Conservation (phyloP, 2,113 vertebrate species). For the Sphyrna mokarran region DNA sequence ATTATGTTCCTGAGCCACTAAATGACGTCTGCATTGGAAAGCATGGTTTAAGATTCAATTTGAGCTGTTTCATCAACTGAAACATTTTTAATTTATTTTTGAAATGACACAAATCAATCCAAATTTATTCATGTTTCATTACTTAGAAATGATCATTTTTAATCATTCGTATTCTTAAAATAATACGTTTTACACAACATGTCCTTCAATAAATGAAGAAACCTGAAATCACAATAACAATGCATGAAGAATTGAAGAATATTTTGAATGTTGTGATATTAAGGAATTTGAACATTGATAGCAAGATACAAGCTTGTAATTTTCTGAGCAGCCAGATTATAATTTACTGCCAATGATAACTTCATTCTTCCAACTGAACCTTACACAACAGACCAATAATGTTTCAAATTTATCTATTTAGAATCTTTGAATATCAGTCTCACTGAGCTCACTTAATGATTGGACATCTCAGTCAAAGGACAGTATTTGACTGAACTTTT, state of each 20-base stretch:
- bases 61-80: neutral
- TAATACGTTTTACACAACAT: neutral
- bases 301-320: neutral
- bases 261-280: neutral
- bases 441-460: neutral
- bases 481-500: neutral
- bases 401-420: neutral
- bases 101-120: neutral
- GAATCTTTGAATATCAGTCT: neutral
- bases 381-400: neutral
- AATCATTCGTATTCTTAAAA: neutral
- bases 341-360: neutral
- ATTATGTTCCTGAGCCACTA: neutral
- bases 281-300: neutral
- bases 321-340: neutral
- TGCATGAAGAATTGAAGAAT: neutral
- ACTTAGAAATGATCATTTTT: neutral
- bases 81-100: neutral
- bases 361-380: neutral
- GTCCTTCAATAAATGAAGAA: neutral
- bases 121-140: neutral
- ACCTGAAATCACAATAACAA: neutral
- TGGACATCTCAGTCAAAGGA: neutral
- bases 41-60: neutral
- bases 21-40: neutral